Conservation (phyloP, 1,140 invertebrate genomes). For the Penaeus chinensis region DNA sequence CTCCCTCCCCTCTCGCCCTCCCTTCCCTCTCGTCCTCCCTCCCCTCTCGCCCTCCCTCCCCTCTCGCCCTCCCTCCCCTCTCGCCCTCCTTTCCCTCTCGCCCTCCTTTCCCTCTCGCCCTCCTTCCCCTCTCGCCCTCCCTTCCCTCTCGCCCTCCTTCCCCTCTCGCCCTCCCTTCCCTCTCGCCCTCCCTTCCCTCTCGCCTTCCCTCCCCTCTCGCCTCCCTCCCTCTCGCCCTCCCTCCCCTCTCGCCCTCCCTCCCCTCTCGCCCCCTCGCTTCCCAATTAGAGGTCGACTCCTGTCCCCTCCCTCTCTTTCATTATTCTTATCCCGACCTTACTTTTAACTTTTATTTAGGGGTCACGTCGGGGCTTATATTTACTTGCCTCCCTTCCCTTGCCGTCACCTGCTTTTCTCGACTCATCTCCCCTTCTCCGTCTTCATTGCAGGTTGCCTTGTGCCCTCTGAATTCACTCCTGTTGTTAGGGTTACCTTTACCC, state of each 20-base stretch:
- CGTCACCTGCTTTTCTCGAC: too few species aligned
- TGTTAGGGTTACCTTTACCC: too few species aligned
- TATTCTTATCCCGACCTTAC: too few species aligned
- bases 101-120: not conserved
- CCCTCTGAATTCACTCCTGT: too few species aligned
- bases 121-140: not conserved
- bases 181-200: not conserved
- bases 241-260: constrained; percentile 15
- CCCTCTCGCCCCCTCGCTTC: not conserved
- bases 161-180: not conserved
- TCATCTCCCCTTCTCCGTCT: too few species aligned
- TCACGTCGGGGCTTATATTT: too few species aligned
- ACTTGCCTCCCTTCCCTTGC: too few species aligned
- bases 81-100: not conserved
- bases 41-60: not conserved
- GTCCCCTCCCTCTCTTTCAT: not conserved
- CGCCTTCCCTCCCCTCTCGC: not conserved
- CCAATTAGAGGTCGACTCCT: not conserved
- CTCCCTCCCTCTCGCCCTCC: not conserved
- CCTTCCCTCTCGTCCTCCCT: not conserved
- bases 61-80: constrained; percentile 5
- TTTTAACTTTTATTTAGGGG: too few species aligned
- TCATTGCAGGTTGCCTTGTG: too few species aligned
- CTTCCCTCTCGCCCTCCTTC: not conserved
- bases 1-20: not conserved